A percentile compares a stretch with the other conserved stretches of the same genome.
These are phyloP conservation scores for Pomatostomus ruficeps DNA, from an alignment of 2,113 vertebrate species.

Conservation along the genomic window DNA sequence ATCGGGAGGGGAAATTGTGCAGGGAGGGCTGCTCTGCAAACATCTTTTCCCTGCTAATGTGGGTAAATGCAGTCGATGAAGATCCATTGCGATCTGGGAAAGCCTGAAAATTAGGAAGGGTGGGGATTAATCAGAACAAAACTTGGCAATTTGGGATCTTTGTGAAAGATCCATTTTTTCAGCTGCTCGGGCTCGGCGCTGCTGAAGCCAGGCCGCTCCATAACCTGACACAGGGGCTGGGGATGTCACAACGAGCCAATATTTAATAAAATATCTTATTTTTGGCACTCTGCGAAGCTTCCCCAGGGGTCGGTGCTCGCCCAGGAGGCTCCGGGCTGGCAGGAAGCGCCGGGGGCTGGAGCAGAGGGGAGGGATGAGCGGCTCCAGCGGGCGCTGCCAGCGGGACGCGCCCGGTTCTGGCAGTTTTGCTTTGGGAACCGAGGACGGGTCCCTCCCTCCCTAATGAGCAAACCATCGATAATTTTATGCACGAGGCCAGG, in stretches of 20 bases:
- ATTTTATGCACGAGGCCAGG: not conserved
- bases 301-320: no score
- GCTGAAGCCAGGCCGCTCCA: rapidly evolving
- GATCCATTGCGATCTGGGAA: not conserved
- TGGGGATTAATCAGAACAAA: not conserved
- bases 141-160: not conserved
- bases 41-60: slow-evolving; percentile 7
- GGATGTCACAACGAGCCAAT: not conserved
- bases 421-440: not conserved
- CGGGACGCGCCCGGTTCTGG: not conserved
- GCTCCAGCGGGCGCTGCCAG: not conserved
- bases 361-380: not conserved
- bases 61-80: not conserved
- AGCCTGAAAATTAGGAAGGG: not conserved
- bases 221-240: rapidly evolving
- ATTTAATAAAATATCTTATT: not conserved
- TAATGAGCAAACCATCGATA: not conserved
- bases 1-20: not conserved
- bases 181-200: not conserved
- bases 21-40: not conserved
- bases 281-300: not conserved
- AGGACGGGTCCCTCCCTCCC: not conserved
- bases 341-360: not conserved
- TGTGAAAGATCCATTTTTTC: not conserved
- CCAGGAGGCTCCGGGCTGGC: not conserved